Percentiles rank a stretch among this genome's conserved stretches.
Conservation (phyloP, 2,888 invertebrate genomes). For the Netelia melanura region DNA sequence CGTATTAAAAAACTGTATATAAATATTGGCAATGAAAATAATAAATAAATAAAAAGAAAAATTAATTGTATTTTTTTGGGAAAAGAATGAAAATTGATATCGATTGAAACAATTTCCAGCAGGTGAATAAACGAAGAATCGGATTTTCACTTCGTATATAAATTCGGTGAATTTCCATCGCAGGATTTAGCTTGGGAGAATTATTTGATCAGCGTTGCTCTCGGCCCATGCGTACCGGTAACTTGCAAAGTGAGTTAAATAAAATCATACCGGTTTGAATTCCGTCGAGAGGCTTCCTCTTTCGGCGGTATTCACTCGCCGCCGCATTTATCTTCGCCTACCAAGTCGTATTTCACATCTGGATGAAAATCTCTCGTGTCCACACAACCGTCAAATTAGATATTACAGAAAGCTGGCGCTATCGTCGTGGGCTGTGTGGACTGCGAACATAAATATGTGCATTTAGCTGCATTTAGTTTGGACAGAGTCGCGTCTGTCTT, state of each 20-base stretch:
- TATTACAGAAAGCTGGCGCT: constrained; percentile 13
- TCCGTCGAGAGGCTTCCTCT: not conserved
- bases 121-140: no score
- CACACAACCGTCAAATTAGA: constrained; percentile 62
- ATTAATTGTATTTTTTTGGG: no score
- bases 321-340: constrained; percentile 48
- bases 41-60: no score
- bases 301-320: constrained; percentile 1
- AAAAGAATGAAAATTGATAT: no score
- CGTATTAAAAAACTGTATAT: no score
- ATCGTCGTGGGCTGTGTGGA: no score
- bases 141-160: no score
- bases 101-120: no score
- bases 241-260: not conserved
- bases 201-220: not conserved
- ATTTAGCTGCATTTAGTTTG: no score
- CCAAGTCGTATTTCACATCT: constrained; percentile 51
- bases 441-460: no score
- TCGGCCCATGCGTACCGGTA: not conserved
- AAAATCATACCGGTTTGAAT: constrained; percentile 6
- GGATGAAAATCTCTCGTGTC: constrained; percentile 60
- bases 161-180: no score
- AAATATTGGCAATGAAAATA: no score
- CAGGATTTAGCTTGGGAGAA: not conserved
- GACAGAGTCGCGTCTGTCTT: not conserved